phyloP scores from a whole-genome alignment of 1,140 invertebrate species.

The Lasioglossum baleicum region DNA sequence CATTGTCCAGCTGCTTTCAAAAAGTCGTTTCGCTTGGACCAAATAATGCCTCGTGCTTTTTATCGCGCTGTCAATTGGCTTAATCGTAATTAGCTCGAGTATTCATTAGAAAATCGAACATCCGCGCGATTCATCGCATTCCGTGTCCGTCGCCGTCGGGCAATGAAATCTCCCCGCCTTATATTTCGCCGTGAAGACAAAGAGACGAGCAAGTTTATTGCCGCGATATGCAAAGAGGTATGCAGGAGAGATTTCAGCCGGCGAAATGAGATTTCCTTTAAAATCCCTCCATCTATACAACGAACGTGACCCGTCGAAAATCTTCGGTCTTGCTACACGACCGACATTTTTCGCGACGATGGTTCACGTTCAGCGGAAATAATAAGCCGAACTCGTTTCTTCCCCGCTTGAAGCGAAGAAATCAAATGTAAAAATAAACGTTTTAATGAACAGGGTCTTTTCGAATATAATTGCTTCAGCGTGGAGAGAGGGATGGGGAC shows the following conservation, averaged over 20 bases:
- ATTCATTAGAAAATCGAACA: constrained; percentile 35
- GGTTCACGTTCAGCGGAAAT: background rate
- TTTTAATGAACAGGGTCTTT: background rate
- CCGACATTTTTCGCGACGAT: background rate
- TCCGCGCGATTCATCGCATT: background rate
- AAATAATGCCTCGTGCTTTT: too few species aligned
- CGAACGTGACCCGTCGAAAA: background rate
- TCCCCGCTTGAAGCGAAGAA: background rate
- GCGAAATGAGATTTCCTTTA: constrained; percentile 19
- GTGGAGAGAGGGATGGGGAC: too few species aligned
- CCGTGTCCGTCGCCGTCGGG: background rate
- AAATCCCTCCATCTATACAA: background rate
- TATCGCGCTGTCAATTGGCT: too few species aligned
- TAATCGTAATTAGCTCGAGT: background rate
- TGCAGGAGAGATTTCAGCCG: background rate
- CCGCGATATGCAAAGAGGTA: constrained; percentile 24
- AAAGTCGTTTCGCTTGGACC: too few species aligned
- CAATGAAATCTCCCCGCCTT: constrained; percentile 43
- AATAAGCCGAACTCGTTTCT: background rate
- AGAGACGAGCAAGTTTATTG: constrained; percentile 35
- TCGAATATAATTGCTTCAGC: too few species aligned
- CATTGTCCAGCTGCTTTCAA: too few species aligned
- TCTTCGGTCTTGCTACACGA: background rate
- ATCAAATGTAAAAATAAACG: background rate
- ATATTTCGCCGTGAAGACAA: constrained; percentile 22